phyloP scores from a whole-genome alignment of 2,113 vertebrate species.

The Prinia subflava region DNA sequence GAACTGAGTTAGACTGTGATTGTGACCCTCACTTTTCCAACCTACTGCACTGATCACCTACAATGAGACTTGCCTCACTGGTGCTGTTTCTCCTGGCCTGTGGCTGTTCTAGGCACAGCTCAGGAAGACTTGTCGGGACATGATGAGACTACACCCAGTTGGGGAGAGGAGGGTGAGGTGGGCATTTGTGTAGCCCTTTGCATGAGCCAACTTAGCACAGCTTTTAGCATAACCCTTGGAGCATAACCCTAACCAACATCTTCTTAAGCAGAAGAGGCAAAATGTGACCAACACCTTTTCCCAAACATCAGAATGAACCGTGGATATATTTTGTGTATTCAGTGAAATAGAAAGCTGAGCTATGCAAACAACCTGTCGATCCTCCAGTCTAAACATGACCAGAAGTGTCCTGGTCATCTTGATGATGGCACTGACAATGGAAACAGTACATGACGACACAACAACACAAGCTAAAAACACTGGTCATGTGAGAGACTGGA shows the following conservation, averaged over 20 bases:
- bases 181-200: background rate
- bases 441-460: background rate
- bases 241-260: background rate
- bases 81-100: background rate
- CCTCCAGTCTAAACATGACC: background rate
- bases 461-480: background rate
- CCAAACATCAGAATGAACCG: background rate
- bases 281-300: background rate
- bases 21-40: background rate
- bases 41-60: rapidly evolving
- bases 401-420: background rate
- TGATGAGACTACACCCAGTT: rapidly evolving
- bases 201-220: background rate
- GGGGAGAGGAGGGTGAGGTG: background rate
- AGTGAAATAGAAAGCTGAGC: background rate
- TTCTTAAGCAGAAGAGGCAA: background rate
- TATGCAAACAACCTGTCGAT: background rate
- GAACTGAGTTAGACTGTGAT: background rate
- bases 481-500: no score
- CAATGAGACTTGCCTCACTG: background rate
- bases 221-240: background rate
- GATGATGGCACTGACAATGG: no score
- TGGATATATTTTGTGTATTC: background rate
- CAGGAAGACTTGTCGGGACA: background rate
- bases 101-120: rapidly evolving